Conservation (phyloP, 1,140 invertebrate species). For the Asobara japonica region DNA sequence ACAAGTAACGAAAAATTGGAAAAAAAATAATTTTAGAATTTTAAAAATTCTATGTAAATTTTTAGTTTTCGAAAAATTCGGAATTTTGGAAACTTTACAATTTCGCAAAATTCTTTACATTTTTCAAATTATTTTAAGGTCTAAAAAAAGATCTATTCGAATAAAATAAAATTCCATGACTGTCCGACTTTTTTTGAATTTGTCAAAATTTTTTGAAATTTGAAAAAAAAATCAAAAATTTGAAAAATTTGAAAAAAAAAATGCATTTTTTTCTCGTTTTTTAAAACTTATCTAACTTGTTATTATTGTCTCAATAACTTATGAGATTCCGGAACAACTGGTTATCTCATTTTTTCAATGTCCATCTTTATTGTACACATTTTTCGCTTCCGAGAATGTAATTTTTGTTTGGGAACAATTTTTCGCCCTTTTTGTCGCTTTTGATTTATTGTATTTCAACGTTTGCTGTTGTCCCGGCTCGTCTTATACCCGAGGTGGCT, state of each 20-base stretch:
- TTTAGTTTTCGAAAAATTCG: too few species aligned
- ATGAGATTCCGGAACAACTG: slow-evolving; percentile 31
- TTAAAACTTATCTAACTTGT: not conserved
- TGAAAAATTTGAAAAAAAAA: too few species aligned
- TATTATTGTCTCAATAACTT: not conserved
- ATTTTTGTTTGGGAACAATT: slow-evolving; percentile 18
- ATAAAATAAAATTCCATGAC: too few species aligned
- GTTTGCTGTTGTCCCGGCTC: not conserved
- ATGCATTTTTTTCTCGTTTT: slow-evolving; percentile 8
- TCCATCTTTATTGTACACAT: slow-evolving; percentile 14
- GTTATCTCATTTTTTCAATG: slow-evolving; percentile 28
- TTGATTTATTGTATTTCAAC: not conserved
- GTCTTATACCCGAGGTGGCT: slow-evolving; percentile 4
- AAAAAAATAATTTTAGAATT: too few species aligned
- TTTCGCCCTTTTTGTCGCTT: not conserved
- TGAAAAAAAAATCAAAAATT: too few species aligned
- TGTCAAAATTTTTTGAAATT: too few species aligned
- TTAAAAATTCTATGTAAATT: too few species aligned
- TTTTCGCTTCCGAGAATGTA: slow-evolving; percentile 9
- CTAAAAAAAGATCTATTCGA: too few species aligned
- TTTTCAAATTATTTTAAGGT: too few species aligned
- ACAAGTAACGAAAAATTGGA: too few species aligned
- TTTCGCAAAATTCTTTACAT: too few species aligned
- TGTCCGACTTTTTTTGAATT: not conserved
- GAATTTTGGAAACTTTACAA: too few species aligned